phyloP scores from a whole-genome alignment of 1,140 invertebrate genomes.

The Goniozus legneri region DNA sequence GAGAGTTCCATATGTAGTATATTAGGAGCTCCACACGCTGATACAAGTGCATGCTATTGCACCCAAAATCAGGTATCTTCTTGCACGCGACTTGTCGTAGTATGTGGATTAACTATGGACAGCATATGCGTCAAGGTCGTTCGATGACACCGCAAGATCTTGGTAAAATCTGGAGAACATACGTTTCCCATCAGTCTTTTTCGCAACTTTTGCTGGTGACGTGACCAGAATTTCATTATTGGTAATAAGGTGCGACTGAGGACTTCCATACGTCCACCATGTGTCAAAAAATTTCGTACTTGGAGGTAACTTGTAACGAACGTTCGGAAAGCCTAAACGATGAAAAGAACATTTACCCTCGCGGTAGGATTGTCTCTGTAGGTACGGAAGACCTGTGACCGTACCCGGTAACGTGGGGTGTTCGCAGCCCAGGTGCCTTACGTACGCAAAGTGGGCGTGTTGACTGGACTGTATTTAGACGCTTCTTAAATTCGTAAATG shows the following conservation, averaged over 20 bases:
- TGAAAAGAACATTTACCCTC: no score
- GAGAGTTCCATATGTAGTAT: not conserved
- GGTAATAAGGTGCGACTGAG: constrained; percentile 5
- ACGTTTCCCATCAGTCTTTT: no score
- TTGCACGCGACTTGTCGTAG: no score
- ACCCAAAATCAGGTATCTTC: not conserved
- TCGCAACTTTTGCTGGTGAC: constrained; percentile 10
- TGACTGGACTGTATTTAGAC: no score
- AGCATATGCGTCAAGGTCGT: no score
- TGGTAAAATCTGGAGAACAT: constrained; percentile 12
- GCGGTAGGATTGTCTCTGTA: no score
- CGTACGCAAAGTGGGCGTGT: not conserved
- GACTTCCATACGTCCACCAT: constrained; percentile 8
- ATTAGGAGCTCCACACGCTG: not conserved
- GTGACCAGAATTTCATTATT: constrained; percentile 35
- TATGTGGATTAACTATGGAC: no score
- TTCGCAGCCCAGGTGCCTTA: not conserved
- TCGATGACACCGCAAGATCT: not conserved
- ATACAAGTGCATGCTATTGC: not conserved
- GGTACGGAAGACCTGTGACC: no score
- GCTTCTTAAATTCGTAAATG: no score
- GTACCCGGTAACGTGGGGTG: not conserved
- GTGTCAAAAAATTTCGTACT: not conserved
- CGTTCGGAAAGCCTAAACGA: not conserved
- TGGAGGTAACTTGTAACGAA: no score